Evolutionary conservation across 2,888 invertebrate species (phyloP).

Genomic region (Gymnoscelis rufifasciata): DNA sequence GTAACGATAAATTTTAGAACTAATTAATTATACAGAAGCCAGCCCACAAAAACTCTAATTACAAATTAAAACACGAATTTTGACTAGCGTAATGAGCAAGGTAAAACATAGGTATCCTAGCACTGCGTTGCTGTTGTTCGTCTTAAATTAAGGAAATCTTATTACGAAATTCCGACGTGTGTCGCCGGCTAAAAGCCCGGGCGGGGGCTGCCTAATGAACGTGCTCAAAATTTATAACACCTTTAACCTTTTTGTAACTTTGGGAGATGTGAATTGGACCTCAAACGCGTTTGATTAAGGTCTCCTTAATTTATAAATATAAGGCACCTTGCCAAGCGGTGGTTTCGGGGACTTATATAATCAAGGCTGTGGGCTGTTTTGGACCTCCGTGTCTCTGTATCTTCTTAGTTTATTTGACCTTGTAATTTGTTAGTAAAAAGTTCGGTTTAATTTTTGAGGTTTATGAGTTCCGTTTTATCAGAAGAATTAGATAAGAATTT

Average conservation of each 20-base stretch:
- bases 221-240: conserved; percentile 74
- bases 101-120: background rate
- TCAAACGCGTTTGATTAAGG: conserved; percentile 40
- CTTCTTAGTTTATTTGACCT: no score
- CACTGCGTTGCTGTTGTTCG: conserved; percentile 36
- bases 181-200: conserved; percentile 64
- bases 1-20: no score
- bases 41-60: no score
- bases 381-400: no score
- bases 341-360: no score
- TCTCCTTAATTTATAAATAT: conserved; percentile 1
- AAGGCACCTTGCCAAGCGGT: background rate
- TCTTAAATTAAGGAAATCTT: conserved; percentile 75
- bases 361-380: no score
- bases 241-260: conserved; percentile 65
- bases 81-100: background rate
- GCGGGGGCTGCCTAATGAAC: conserved; percentile 69
- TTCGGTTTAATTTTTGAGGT: no score
- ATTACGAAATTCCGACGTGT: conserved; percentile 76
- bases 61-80: no score
- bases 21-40: no score
- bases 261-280: conserved; percentile 53
- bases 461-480: no score
- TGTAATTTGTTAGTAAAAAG: no score
- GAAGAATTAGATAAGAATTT: no score